Base-by-base conservation (phyloP, 2,797 vertebrate genomes). In the Aplochiton taeniatus region DNA sequence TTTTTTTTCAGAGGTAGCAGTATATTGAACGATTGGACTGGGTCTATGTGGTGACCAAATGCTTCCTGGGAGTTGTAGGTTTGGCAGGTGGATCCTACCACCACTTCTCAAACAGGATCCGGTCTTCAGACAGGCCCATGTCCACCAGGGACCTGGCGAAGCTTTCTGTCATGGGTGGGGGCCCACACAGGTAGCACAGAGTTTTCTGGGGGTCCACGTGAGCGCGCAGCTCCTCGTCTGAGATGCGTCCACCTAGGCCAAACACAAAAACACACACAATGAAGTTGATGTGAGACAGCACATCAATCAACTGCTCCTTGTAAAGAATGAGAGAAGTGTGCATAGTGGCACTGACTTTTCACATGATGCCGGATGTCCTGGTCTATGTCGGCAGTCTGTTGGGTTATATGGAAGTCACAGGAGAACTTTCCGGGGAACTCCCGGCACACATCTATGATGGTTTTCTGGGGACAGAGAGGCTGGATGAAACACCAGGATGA, bases 51-150 rank as follows among this genome's bases (percentile, higher is more conserved):
- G 31, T 31, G 31, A 31, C 31, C 31, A 31, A 6, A 6, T 31
- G 31, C 31, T 31, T 10, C 20, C 46, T 49, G 48, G 59, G 47
- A 63, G 0, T 41, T 0, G 4, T 1, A 19, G 31, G 31, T 7
- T 20, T 10, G 14, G 16, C 20, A 14, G 41, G 11, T 7, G 7
- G 31, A 6, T 31, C 31, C 83, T 96, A 98, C 98, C 98, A 99
- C 98, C 97, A 99, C 78, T 98, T 98, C 89, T 99, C 98, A 80
- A 95, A 99, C 75, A 93, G 84, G 81, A 99, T 91, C 80, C 83
- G 89, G 71, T 95, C 90, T 72, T 79, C 87, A 0, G 95, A 73
- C 61, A 98, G 88, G 16, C 90, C 92, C 4, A 93, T 70, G 19
- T 79, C 83, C 72, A 78, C 76, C 0, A 99, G 92, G 55, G 91